A percentile compares a stretch with the other conserved stretches of the same genome.
These are phyloP conservation scores for Thymelicus sylvestris DNA, from an alignment of 2,888 invertebrate genomes.

Conservation along the genomic window DNA sequence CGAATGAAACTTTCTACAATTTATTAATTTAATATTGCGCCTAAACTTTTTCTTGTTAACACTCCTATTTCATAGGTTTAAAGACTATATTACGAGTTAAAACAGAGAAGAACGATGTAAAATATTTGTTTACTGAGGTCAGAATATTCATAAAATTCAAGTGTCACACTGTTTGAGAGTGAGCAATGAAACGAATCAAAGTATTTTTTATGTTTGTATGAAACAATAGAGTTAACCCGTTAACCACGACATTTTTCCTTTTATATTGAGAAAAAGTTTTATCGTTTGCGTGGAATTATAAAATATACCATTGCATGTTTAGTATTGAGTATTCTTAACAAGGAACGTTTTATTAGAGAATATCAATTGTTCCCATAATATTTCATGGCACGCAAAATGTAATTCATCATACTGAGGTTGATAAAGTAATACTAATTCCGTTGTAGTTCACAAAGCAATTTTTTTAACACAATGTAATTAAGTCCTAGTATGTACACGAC, in stretches of 20 bases:
- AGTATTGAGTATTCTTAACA: too few relatives aligned
- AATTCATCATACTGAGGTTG: too few relatives aligned
- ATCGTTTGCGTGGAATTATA: too few relatives aligned
- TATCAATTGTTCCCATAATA: too few relatives aligned
- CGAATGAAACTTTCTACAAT: conserved; percentile 41
- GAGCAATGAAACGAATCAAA: background rate
- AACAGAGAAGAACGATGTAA: conserved; percentile 26
- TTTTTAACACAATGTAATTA: too few relatives aligned
- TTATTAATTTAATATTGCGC: conserved; percentile 41
- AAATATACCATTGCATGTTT: too few relatives aligned
- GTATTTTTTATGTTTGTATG: background rate
- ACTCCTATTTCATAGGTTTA: conserved; percentile 37
- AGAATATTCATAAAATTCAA: conserved; percentile 40
- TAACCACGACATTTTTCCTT: background rate
- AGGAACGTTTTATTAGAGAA: too few relatives aligned
- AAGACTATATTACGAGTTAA: conserved; percentile 28
- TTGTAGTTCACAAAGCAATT: too few relatives aligned
- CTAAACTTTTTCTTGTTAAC: conserved; percentile 2
- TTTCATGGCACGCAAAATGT: too few relatives aligned
- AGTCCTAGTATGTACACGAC: too few relatives aligned
- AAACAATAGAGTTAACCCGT: too few relatives aligned
- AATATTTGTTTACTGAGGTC: conserved; percentile 41
- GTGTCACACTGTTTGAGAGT: conserved; percentile 29
- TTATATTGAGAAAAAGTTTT: background rate
- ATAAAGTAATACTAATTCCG: too few relatives aligned